These are phyloP conservation scores for Argyra leucocephala DNA, from an alignment of 2,888 invertebrate genomes.

Conservation along the genomic window DNA sequence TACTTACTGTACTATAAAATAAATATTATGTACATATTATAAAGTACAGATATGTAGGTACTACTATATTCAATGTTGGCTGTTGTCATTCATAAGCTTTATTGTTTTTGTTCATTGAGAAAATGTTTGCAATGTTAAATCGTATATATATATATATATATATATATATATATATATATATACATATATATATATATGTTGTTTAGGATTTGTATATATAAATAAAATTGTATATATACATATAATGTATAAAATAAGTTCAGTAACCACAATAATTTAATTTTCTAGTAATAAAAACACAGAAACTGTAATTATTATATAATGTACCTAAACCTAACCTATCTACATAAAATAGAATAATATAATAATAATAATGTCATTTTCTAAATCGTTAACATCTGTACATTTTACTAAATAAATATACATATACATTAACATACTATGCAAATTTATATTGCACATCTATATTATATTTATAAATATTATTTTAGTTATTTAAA, in stretches of 20 bases:
- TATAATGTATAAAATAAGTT: not conserved
- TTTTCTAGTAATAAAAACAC: not conserved
- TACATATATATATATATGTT: not conserved
- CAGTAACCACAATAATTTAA: constrained; percentile 1
- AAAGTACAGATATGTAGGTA: not conserved
- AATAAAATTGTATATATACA: not conserved
- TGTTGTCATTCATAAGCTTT: constrained; percentile 6
- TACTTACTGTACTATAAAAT: not conserved
- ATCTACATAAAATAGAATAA: no score
- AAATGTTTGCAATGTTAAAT: not conserved
- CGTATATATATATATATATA: not conserved
- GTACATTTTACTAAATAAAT: no score
- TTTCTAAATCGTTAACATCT: no score
- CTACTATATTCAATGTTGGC: not conserved
- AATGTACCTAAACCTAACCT: no score
- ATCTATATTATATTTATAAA: no score
- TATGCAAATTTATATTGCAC: no score
- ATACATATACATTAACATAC: no score
- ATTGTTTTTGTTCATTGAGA: not conserved
- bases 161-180: not conserved
- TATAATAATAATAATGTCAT: no score
- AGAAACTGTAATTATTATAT: not conserved
- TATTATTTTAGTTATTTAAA: no score
- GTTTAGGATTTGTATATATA: no score
- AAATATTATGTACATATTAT: not conserved